Percentiles rank a stretch among this genome's conserved stretches.
Conservation (phyloP, 2,113 vertebrate genomes). For the Cheilinus undulatus region DNA sequence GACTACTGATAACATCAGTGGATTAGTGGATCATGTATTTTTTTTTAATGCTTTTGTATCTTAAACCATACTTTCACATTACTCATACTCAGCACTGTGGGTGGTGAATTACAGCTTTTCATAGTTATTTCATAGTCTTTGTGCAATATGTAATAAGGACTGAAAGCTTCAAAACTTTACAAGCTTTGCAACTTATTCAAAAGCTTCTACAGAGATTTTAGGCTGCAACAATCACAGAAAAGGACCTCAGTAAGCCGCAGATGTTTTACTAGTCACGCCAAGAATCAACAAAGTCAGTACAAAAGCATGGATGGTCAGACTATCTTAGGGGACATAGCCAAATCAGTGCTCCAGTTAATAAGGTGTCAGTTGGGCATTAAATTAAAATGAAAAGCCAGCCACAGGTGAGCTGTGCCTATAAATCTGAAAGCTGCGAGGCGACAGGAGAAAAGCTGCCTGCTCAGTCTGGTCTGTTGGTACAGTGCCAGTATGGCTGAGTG, state of each 20-base stretch:
- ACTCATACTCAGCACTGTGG: too few species aligned
- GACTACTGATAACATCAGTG: too few species aligned
- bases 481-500: slow-evolving; percentile 16
- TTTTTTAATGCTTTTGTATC: too few species aligned
- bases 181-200: too few species aligned
- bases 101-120: too few species aligned
- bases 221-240: not conserved
- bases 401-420: slow-evolving; percentile 43
- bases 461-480: slow-evolving; percentile 20
- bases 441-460: slow-evolving; percentile 34
- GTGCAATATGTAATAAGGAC: too few species aligned
- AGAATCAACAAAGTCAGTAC: not conserved
- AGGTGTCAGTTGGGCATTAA: not conserved
- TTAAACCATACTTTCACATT: too few species aligned
- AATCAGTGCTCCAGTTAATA: slow-evolving; percentile 22
- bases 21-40: too few species aligned
- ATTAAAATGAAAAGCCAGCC: slow-evolving; percentile 19
- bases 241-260: not conserved
- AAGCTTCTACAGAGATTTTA: too few species aligned
- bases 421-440: slow-evolving; percentile 33
- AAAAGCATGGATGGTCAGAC: too few species aligned
- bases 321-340: not conserved
- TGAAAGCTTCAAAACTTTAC: too few species aligned
- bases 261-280: not conserved
- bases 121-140: too few species aligned